Percentiles rank a stretch among this genome's conserved stretches.
Conservation (phyloP, 2,113 vertebrate species). For the Scatophagus argus region DNA sequence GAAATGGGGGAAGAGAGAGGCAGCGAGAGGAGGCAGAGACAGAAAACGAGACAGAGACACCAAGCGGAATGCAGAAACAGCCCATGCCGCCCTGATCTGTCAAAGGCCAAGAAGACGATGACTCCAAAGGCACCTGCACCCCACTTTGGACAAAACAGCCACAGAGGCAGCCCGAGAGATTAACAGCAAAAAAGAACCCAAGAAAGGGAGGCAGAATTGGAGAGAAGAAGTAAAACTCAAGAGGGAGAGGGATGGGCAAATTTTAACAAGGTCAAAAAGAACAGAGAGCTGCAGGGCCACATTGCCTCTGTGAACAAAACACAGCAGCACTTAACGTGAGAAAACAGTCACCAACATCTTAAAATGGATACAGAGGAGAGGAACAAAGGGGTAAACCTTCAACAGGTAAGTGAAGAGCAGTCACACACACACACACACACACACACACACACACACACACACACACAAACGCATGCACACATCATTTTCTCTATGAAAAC, state of each 20-base stretch:
- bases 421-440: conserved; percentile 9
- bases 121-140: conserved; percentile 56
- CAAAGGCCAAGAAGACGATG: conserved; percentile 65
- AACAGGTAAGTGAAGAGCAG: conserved; percentile 32
- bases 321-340: conserved; percentile 55
- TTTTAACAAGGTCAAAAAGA: conserved; percentile 69
- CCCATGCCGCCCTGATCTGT: conserved; percentile 65
- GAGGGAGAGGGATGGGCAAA: conserved; percentile 41
- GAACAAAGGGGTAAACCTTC: conserved; percentile 16
- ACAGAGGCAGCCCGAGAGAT: conserved; percentile 51
- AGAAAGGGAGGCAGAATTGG: conserved; percentile 47
- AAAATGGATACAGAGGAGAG: conserved; percentile 28
- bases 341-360: conserved; percentile 53
- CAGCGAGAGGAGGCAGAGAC: conserved; percentile 17
- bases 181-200: conserved; percentile 58
- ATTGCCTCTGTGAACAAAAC: conserved; percentile 60
- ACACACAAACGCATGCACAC: too few relatives aligned
- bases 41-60: conserved; percentile 45
- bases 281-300: conserved; percentile 60
- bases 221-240: conserved; percentile 35
- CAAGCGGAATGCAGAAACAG: conserved; percentile 64
- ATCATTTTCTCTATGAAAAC: too few relatives aligned
- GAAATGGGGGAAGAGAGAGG: conserved; percentile 22
- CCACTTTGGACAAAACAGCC: conserved; percentile 56
- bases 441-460: conserved; percentile 11